Conservation (phyloP, 2,797 vertebrate species). For the Prunella strophiata region DNA sequence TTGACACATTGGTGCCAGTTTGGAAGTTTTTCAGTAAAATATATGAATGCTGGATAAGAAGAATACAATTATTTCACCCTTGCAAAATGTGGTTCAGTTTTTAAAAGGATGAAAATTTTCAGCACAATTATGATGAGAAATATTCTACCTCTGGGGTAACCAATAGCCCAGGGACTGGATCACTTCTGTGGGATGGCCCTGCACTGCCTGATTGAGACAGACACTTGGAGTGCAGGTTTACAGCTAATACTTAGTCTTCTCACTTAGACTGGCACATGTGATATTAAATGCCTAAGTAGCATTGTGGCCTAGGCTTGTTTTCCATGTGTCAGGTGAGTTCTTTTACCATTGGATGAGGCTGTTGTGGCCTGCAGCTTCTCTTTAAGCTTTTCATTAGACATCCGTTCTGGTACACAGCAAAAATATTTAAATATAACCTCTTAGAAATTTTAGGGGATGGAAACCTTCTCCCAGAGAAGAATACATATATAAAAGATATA, state of each 20-base stretch:
- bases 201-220: not conserved
- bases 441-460: not conserved
- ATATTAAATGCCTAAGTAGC: not conserved
- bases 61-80: not conserved
- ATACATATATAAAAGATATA: not conserved
- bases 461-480: not conserved
- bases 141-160: not conserved
- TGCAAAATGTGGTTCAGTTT: not conserved
- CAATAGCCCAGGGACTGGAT: not conserved
- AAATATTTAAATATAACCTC: not conserved
- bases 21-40: not conserved
- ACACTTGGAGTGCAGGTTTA: not conserved
- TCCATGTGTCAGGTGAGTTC: not conserved
- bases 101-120: not conserved
- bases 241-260: not conserved
- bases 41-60: not conserved
- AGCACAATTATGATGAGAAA: not conserved
- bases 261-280: not conserved
- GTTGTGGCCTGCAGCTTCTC: not conserved
- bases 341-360: conserved; percentile 9
- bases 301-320: conserved; percentile 30
- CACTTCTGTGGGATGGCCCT: not conserved
- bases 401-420: not conserved
- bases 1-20: not conserved
- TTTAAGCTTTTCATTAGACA: conserved; percentile 37